Base-by-base conservation (phyloP, 2,888 invertebrate genomes). In the Amitus sp. region DNA sequence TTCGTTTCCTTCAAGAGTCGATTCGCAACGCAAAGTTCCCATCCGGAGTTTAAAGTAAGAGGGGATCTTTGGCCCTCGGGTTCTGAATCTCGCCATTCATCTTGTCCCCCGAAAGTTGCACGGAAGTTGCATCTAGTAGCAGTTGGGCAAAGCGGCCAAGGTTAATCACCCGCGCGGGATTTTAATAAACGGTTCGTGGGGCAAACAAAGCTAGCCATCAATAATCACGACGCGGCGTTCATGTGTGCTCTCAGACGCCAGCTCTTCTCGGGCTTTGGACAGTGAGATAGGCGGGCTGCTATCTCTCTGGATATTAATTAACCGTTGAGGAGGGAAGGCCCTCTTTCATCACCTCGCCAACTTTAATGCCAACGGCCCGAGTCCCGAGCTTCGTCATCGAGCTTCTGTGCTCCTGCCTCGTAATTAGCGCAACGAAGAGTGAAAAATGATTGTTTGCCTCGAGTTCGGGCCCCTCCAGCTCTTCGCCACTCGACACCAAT, bases 241-340 rank as follows among this genome's bases (percentile, higher is more conserved):
- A 54, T 43, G 49, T 46, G 45, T 61, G 60, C 52, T 47, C 40
- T 55, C 54, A 53, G 62, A 49, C 74, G 75, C 71, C 70, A 73
- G 74, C 70, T 73, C 42, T 73, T 15, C 37, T 37, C 37, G 72
- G 70, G 72, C 46, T 65, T 65, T 67, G 65, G 73, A 75, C 68
- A 71, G 74, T 65, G 69, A 77, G 76, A 79, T 78, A 79, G 79
- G 79, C 79, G 79, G 79, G 79, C 79, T 79, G 73, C 73, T 79
- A 79, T 79, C 79, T 79, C 69, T 73, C 72, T 75, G 78, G 79
- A 79, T 80, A 80, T 80, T 80, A 80, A 80, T 80, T 79, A 80
- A 79, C 77, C 74, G 77, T 72, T 74, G 73, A 73, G 75, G 75
- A 75, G 78, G 78, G 76, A 78, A 79, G 76, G 76, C 79, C 79